phyloP scores from a whole-genome alignment of 2,888 invertebrate genomes.

The Eremobia ochroleuca region DNA sequence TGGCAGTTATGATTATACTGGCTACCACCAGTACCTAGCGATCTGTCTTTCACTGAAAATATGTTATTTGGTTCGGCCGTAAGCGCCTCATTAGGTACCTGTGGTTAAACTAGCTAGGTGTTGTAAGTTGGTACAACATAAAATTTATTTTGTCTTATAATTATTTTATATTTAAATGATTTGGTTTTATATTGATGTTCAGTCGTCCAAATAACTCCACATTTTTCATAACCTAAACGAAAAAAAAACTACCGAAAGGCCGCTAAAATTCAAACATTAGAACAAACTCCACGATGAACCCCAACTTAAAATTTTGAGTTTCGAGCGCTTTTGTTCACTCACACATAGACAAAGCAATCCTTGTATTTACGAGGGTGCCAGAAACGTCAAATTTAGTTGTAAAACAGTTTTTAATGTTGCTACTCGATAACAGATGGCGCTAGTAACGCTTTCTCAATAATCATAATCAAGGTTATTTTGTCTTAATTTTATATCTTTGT shows the following conservation, averaged over 20 bases:
- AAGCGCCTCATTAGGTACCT: neutral
- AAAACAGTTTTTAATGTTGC: slow-evolving; percentile 75
- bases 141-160: neutral
- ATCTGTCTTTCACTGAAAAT: too few relatives aligned
- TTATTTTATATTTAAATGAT: neutral
- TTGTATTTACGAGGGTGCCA: slow-evolving; percentile 65
- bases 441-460: neutral
- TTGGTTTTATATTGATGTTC: neutral
- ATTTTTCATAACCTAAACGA: neutral
- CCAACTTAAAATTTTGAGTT: slow-evolving; percentile 74
- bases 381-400: slow-evolving; percentile 71
- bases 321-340: slow-evolving; percentile 79
- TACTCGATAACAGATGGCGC: slow-evolving; percentile 80
- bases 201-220: neutral
- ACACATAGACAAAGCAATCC: slow-evolving; percentile 72
- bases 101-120: too few relatives aligned
- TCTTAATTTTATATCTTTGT: neutral
- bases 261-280: slow-evolving; percentile 34
- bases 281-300: slow-evolving; percentile 27
- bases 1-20: too few relatives aligned
- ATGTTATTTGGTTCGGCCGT: too few relatives aligned
- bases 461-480: neutral
- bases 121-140: neutral
- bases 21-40: too few relatives aligned
- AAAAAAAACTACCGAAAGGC: neutral